Evolutionary conservation across 2,113 vertebrate genomes (phyloP).

Genomic region (Notarius quadriscutis): DNA sequence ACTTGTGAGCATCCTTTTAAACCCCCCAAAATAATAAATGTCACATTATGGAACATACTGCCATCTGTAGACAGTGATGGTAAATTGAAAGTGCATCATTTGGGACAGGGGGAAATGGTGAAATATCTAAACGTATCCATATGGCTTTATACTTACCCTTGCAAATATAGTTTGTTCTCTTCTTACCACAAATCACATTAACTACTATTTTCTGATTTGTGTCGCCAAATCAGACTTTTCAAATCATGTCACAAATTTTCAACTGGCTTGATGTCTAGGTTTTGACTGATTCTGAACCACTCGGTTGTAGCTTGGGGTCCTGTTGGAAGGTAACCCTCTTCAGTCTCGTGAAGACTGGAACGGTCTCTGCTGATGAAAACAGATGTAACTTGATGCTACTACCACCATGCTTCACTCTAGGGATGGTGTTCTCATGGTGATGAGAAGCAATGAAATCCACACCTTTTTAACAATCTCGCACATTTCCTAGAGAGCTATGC

Average conservation of each 20-base stretch:
- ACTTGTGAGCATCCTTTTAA: background rate
- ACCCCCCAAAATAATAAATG: background rate
- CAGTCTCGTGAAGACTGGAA: background rate
- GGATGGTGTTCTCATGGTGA: background rate
- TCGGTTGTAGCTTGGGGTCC: background rate
- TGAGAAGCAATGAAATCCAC: background rate
- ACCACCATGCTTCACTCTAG: background rate
- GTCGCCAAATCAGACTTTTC: background rate
- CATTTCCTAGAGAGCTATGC: slow-evolving; percentile 80
- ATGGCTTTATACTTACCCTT: background rate
- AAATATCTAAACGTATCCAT: background rate
- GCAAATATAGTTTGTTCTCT: background rate
- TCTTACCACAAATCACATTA: background rate
- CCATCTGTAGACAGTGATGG: background rate
- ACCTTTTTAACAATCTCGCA: background rate
- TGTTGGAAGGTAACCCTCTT: background rate
- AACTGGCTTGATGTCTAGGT: background rate
- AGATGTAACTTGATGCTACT: background rate
- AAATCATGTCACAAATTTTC: background rate
- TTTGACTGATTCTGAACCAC: background rate
- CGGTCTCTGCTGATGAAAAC: background rate
- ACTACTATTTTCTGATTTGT: background rate
- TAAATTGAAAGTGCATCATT: background rate
- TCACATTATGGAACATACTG: background rate
- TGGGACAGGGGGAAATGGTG: background rate